Evolutionary conservation across 2,113 vertebrate species (phyloP).

Genomic region (Nycticebus coucang): DNA sequence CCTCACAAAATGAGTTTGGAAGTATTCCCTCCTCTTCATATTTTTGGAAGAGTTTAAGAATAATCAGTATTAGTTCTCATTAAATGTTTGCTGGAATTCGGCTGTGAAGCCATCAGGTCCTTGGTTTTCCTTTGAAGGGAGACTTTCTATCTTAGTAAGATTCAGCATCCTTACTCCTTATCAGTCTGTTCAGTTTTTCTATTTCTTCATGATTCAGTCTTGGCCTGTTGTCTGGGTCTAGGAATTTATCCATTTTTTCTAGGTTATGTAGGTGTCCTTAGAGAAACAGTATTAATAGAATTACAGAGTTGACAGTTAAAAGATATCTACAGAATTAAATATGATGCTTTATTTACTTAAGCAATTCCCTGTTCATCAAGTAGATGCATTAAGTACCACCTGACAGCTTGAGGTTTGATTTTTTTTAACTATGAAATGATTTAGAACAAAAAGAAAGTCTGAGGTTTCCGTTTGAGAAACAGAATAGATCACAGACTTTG

Average conservation of each 20-base stretch:
- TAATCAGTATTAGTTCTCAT: neutral
- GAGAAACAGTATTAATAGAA: neutral
- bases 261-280: neutral
- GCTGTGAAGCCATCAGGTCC: neutral
- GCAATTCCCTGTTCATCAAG: neutral
- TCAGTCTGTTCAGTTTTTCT: neutral
- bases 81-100: neutral
- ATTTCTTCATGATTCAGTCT: neutral
- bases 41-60: neutral
- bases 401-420: neutral
- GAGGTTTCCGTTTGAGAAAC: neutral
- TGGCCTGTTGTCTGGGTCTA: neutral
- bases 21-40: neutral
- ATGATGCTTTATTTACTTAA: neutral
- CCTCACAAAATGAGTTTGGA: neutral
- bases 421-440: neutral
- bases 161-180: neutral
- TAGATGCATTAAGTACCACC: neutral
- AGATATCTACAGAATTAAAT: conserved; percentile 34
- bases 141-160: neutral
- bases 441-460: conserved; percentile 16
- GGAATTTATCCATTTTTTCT: neutral
- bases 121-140: neutral
- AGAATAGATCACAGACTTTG: neutral
- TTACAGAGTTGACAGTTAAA: neutral